Percentiles rank a stretch among this genome's conserved stretches.
phyloP scores from a whole-genome alignment of 2,888 invertebrate species.

The Mythimna impura region DNA sequence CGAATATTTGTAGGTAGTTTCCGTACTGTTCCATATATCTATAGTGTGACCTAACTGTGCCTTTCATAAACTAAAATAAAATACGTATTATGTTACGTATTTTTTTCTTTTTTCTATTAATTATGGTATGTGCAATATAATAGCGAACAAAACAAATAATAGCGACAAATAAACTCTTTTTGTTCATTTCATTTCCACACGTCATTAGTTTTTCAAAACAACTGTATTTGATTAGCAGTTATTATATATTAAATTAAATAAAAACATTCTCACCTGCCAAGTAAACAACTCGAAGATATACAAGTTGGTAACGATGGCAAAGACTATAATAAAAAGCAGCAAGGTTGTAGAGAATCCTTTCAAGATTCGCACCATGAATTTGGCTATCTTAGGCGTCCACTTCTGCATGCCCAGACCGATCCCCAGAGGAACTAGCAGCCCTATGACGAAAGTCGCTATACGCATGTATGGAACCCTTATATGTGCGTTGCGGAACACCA shows the following conservation, averaged over 20 bases:
- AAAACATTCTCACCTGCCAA: constrained; percentile 92
- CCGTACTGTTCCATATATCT: too few species aligned
- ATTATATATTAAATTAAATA: constrained; percentile 7
- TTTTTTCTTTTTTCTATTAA: too few species aligned
- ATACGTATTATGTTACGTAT: too few species aligned
- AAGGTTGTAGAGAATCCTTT: constrained; percentile 96
- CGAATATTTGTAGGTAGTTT: too few species aligned
- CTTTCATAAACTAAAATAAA: too few species aligned
- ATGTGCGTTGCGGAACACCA: constrained; percentile 93
- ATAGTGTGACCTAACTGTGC: too few species aligned
- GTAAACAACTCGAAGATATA: constrained; percentile 97
- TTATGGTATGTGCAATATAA: too few species aligned
- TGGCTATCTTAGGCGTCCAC: constrained; percentile 92
- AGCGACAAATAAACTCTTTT: too few species aligned
- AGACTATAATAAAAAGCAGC: constrained; percentile 95
- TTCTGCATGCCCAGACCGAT: constrained; percentile 91
- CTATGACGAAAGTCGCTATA: constrained; percentile 93
- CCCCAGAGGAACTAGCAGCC: constrained; percentile 94
- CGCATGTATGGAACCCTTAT: constrained; percentile 94
- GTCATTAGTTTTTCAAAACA: background rate
- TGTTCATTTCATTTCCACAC: too few species aligned
- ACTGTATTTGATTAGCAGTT: background rate
- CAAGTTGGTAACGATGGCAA: constrained; percentile 96
- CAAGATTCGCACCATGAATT: constrained; percentile 94
- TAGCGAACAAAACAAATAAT: too few species aligned